Conservation (phyloP, 2,888 invertebrate species). For the Lamproptera curius region DNA sequence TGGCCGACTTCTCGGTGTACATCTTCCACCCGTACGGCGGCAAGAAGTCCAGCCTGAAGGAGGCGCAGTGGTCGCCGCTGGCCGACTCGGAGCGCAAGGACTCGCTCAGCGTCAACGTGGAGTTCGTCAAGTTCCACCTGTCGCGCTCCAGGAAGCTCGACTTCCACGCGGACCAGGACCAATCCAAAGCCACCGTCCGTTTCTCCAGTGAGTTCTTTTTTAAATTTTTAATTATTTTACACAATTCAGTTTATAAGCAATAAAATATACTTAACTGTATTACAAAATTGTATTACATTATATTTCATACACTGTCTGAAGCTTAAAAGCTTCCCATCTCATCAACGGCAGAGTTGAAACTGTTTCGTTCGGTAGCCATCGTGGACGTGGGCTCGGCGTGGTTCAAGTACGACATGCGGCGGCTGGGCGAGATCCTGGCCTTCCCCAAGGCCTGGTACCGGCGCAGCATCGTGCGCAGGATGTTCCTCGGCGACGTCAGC, state of each 20-base stretch:
- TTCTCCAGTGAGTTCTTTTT: conserved; percentile 89
- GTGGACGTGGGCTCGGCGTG: conserved; percentile 97
- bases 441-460: conserved; percentile 99
- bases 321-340: no score
- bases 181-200: conserved; percentile 91
- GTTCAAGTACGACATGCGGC: conserved; percentile 99
- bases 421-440: conserved; percentile 96
- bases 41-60: conserved; percentile 88
- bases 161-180: conserved; percentile 83
- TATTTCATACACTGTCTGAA: no score
- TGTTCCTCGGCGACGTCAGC: conserved; percentile 96
- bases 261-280: no score
- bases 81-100: conserved; percentile 95
- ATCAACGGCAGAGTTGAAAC: no score
- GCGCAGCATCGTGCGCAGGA: conserved; percentile 92
- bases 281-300: no score
- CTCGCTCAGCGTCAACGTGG: conserved; percentile 96
- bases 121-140: conserved; percentile 97
- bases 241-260: no score
- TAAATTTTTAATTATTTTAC: no score
- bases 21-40: conserved; percentile 99
- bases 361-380: conserved; percentile 80
- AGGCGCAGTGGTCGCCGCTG: conserved; percentile 91
- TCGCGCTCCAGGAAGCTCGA: conserved; percentile 94
- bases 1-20: conserved; percentile 98